Evolutionary conservation across 2,888 invertebrate species (phyloP), one percentile per base, ranked within the genome.

Genomic region (Pemphredon lugubris): DNA sequence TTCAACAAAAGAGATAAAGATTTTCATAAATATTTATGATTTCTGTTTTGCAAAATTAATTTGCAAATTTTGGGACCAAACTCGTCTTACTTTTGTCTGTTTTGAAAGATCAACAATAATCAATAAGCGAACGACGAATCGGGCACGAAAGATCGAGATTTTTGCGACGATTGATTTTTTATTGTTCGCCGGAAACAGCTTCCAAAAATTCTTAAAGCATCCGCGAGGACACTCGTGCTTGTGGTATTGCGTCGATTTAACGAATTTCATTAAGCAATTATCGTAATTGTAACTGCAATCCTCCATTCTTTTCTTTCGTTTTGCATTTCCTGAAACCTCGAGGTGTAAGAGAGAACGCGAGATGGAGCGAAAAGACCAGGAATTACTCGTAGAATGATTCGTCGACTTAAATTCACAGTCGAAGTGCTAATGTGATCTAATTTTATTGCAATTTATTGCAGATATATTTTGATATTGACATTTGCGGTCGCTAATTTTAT

Each of bases 191-290:
- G 42, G n/a, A 9, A 47, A 53, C 21, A 54, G 48, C 48, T 67
- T 60, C 47, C 53, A 47, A 48, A 57, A 59, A 34, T 14, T 23
- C 4, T 11, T 51, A 14, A 1, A 14, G 50, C 9, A 39, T 50
- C 40, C 50, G n/a, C 4, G 16, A 40, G 40, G 42, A 51, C 57
- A 53, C 37, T 53, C 53, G 18, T 42, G 11, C 20, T 45, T 47
- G 47, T 50, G 60, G 69, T 68, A 67, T 69, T 69, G 67, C 69
- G 67, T 69, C 67, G 67, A 69, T 67, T 60, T 59, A 48, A 60
- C 21, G 45, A 48, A 60, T 54, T 66, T 26, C 60, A 69, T 44
- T 60, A n/a, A n/a, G 45, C 59, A 59, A 67, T 44, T 45, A 53
- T 40, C 44, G 20, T 30, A 70, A 68, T 68, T 48, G 30, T 48